Base-by-base conservation (phyloP, 2,888 invertebrate species). In the Cantharis lateralis region DNA sequence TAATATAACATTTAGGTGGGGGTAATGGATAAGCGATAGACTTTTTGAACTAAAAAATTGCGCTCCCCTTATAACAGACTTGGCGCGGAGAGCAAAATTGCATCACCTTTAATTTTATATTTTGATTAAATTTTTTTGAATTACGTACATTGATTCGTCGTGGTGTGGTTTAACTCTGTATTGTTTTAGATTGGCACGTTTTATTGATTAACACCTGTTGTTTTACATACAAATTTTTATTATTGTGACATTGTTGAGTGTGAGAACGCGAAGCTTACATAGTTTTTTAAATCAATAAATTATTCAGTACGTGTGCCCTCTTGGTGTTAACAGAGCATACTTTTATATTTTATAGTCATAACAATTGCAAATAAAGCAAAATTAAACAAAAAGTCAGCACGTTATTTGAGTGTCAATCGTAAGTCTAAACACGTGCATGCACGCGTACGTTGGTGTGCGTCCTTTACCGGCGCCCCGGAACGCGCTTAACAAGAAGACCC, bases 401-500 rank as follows among this genome's bases (percentile, higher is more conserved):
- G 81, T 77, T 79, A 73, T 80, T 82, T 81, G 81, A 81, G 79
- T 82, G 81, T 80, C 82, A 83, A 82, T 84, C 83, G 82, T 79
- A 81, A 85, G 83, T 83, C 84, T 81, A 80, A 83, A 82, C 86
- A 86, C 86, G 86, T 86, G 86, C 84, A 78, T 78, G 79, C 79
- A 83, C 82, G 84, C 85, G 84, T 84, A 84, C 81, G 82, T 81
- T 74, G 72, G 80, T 78, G 81, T 82, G 80, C 82, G 83, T 81
- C 82, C 66, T 62, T 74, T 83, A 84, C 82, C 77, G 80, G 80
- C 80, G 82, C 82, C 82, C 84, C 82, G 77, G 84, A 83, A 82
- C 80, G 80, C 79, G 82, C 84, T 83, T 85, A 86, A 87, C 85
- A 85, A 86, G 86, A 83, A 85, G 85, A 83, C 84, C 83, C 84